Percentiles rank a stretch among this genome's conserved stretches.
Conservation (phyloP, 1,140 invertebrate species). For the Dendrolimus kikuchii region DNA sequence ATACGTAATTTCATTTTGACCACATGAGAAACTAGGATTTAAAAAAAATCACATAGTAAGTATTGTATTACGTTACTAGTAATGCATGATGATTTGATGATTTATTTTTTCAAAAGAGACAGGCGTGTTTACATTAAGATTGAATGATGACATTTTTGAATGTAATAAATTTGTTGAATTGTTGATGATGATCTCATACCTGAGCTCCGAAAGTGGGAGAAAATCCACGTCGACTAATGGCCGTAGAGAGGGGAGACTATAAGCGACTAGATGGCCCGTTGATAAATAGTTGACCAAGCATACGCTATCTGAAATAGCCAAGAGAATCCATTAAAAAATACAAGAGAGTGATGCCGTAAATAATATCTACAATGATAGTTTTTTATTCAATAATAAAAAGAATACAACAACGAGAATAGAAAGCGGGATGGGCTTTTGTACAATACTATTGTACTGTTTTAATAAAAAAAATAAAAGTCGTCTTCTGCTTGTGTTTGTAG, state of each 20-base stretch:
- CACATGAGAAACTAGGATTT: neutral
- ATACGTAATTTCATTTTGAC: neutral
- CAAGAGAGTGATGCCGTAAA: too few species aligned
- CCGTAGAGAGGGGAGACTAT: slow-evolving; percentile 94
- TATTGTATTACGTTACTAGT: too few species aligned
- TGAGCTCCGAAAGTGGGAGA: slow-evolving; percentile 92
- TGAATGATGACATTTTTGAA: slow-evolving; percentile 3
- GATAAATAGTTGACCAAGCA: slow-evolving; percentile 95
- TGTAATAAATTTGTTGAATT: neutral
- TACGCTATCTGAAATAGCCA: slow-evolving; percentile 85
- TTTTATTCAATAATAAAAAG: too few species aligned
- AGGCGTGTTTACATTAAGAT: slow-evolving; percentile 12
- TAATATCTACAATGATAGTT: too few species aligned
- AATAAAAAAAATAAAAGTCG: too few species aligned
- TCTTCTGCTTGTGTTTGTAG: too few species aligned
- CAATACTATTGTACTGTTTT: too few species aligned
- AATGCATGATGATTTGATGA: neutral
- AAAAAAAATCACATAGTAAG: too few species aligned
- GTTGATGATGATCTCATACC: slow-evolving; percentile 73
- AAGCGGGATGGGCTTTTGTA: too few species aligned
- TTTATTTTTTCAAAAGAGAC: slow-evolving; percentile 2
- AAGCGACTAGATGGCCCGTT: slow-evolving; percentile 92
- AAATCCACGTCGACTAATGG: slow-evolving; percentile 94
- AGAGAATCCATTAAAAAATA: neutral
- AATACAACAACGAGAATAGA: too few species aligned